Evolutionary conservation across 2,888 invertebrate genomes (phyloP).

Genomic region (Dysmachus trigonus): DNA sequence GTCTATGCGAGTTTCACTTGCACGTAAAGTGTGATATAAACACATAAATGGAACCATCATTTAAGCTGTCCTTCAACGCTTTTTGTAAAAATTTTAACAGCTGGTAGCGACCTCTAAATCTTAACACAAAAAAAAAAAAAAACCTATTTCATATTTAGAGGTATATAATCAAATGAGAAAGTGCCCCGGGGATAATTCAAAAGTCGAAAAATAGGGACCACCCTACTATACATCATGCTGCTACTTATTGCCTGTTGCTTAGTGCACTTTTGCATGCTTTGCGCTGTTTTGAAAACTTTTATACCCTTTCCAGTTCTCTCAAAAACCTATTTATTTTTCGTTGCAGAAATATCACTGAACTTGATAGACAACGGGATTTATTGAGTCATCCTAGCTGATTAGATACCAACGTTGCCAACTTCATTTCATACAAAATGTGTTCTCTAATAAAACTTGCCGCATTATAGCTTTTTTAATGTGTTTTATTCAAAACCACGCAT

Average conservation of each 20-base stretch:
- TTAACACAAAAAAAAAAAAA: no score
- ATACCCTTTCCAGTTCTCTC: not conserved
- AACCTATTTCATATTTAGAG: no score
- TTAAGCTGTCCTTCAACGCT: no score
- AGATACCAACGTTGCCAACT: not conserved
- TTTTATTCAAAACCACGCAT: not conserved
- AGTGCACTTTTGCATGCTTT: not conserved
- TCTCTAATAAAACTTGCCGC: not conserved
- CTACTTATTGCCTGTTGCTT: not conserved
- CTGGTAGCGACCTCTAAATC: no score
- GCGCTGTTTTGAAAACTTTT: not conserved
- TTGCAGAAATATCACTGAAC: not conserved
- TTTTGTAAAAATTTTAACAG: no score
- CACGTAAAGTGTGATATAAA: no score
- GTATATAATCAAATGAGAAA: no score
- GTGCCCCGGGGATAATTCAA: no score
- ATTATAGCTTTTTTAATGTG: not conserved
- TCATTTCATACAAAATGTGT: not conserved
- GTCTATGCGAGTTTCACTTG: no score
- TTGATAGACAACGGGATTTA: not conserved
- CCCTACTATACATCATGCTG: not conserved
- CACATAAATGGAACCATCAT: no score
- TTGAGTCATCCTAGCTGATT: not conserved
- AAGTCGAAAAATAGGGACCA: no score
- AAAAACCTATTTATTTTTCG: not conserved